Percentiles rank a stretch among this genome's conserved stretches.
Conservation (phyloP, 2,113 vertebrate genomes). For the Vidua macroura region DNA sequence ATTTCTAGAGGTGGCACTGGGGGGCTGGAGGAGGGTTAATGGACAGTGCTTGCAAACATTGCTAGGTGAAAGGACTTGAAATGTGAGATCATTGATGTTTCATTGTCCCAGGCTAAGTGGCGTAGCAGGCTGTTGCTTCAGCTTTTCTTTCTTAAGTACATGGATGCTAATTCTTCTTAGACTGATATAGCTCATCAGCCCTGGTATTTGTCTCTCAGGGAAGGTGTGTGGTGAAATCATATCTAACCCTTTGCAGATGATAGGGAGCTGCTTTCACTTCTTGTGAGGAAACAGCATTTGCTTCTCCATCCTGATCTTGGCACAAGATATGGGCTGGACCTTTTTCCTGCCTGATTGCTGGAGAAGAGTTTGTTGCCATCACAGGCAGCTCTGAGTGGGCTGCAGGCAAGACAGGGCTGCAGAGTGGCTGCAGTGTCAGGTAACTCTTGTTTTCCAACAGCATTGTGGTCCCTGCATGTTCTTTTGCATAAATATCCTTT, state of each 20-base stretch:
- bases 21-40: background rate
- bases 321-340: background rate
- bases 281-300: background rate
- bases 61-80: background rate
- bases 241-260: background rate
- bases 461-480: rapidly evolving
- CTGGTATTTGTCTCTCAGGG: background rate
- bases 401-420: background rate
- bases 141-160: slow-evolving; percentile 12
- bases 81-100: background rate
- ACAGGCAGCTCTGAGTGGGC: background rate
- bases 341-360: background rate
- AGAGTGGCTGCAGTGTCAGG: background rate
- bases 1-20: slow-evolving; percentile 26
- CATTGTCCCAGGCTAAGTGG: background rate
- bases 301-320: background rate
- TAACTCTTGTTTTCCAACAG: background rate
- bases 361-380: background rate
- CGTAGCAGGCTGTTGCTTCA: slow-evolving; percentile 21
- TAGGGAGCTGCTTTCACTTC: background rate
- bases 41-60: background rate
- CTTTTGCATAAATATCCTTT: background rate
- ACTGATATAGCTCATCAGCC: background rate
- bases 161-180: slow-evolving; percentile 18
- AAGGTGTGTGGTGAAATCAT: background rate